Evolutionary conservation across 2,797 vertebrate species (phyloP).

Genomic region (Acrocephalus scirpaceus): DNA sequence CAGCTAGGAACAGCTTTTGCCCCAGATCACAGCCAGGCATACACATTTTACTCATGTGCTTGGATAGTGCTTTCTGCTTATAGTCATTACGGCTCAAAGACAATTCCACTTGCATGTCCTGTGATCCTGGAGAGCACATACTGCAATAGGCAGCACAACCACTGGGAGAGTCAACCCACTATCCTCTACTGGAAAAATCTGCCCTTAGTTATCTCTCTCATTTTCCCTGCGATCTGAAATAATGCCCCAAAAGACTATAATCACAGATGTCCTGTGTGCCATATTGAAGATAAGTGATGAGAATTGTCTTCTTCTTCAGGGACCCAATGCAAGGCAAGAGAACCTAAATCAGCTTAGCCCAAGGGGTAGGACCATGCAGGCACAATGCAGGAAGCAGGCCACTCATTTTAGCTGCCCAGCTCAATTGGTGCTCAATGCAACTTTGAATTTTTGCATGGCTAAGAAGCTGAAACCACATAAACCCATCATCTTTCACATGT

Average conservation of each 20-base stretch:
- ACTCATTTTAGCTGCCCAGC: not conserved
- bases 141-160: not conserved
- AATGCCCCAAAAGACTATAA: not conserved
- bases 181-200: not conserved
- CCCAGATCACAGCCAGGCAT: not conserved
- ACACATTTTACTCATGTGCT: not conserved
- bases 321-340: not conserved
- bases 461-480: constrained; percentile 6
- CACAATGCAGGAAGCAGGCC: not conserved
- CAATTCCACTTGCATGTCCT: not conserved
- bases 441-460: not conserved
- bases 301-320: not conserved
- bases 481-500: constrained; percentile 17
- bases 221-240: not conserved
- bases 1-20: not conserved
- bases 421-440: not conserved
- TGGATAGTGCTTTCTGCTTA: not conserved
- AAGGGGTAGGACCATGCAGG: not conserved
- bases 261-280: not conserved
- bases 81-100: not conserved
- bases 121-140: not conserved
- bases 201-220: not conserved
- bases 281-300: not conserved
- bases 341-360: not conserved
- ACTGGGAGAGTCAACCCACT: not conserved